A percentile compares a stretch with the other conserved stretches of the same genome.
Evolutionary conservation across 2,888 invertebrate species (phyloP).

Genomic region (Rhimphoctona megacephalus): DNA sequence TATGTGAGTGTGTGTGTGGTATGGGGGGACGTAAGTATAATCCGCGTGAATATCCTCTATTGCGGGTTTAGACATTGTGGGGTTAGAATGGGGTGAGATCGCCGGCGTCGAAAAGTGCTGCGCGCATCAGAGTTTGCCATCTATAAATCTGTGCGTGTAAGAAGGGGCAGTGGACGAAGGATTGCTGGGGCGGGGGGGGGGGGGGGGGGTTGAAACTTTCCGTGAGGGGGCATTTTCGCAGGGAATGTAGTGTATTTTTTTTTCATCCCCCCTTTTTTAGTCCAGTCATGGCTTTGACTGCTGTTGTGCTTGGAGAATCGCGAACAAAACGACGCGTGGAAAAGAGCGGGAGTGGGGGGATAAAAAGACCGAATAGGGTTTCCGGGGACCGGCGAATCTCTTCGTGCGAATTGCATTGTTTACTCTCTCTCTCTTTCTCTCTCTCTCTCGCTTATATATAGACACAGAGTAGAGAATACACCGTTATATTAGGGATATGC

Average conservation of each 20-base stretch:
- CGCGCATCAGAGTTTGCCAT: slow-evolving; percentile 60
- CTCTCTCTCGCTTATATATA: slow-evolving; percentile 26
- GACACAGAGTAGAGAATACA: background rate
- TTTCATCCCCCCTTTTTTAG: background rate
- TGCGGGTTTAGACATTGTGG: slow-evolving; percentile 42
- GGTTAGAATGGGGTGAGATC: background rate
- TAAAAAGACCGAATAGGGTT: slow-evolving; percentile 54
- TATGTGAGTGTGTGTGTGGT: background rate
- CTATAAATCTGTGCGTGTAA: slow-evolving; percentile 36
- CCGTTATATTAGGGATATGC: slow-evolving; percentile 32
- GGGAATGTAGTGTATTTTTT: slow-evolving; percentile 37
- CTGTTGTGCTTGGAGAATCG: slow-evolving; percentile 53
- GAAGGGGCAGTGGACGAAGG: background rate
- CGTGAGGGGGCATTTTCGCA: slow-evolving; percentile 44
- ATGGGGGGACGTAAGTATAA: slow-evolving; percentile 40
- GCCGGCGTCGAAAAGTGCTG: slow-evolving; percentile 66
- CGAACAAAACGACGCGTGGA: slow-evolving; percentile 49
- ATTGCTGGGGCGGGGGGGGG: background rate
- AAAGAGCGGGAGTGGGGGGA: slow-evolving; percentile 15
- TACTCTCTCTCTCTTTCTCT: slow-evolving; percentile 41
- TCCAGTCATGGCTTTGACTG: slow-evolving; percentile 49
- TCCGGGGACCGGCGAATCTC: slow-evolving; percentile 61
- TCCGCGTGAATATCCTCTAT: slow-evolving; percentile 68
- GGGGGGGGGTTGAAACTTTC: slow-evolving; percentile 20
- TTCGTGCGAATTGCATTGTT: slow-evolving; percentile 52